phyloP scores from a whole-genome alignment of 2,113 vertebrate species.

The Carlito syrichta region DNA sequence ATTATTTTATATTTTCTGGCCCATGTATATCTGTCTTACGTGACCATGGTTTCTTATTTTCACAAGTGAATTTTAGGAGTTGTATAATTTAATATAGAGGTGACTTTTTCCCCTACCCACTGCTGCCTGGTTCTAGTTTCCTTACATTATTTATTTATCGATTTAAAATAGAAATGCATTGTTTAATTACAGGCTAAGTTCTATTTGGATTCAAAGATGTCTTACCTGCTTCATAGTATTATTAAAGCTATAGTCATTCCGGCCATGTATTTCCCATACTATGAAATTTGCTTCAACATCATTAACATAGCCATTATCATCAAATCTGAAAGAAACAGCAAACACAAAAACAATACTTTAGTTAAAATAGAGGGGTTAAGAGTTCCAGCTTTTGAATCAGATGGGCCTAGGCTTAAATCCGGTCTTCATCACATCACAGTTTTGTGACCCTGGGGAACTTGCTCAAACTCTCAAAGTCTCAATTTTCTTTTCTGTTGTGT shows the following conservation, averaged over 20 bases:
- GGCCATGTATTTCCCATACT: conserved; percentile 75
- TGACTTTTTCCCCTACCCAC: background rate
- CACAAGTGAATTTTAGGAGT: background rate
- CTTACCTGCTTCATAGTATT: conserved; percentile 65
- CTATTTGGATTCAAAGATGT: background rate
- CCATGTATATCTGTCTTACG: background rate
- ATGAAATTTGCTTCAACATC: conserved; percentile 69
- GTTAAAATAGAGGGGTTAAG: background rate
- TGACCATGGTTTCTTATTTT: background rate
- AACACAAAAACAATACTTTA: background rate
- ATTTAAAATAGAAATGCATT: background rate
- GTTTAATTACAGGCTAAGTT: background rate
- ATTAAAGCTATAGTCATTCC: conserved; percentile 66
- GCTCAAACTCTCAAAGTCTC: background rate
- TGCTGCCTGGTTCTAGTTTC: background rate
- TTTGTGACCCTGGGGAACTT: background rate
- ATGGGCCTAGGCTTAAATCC: background rate
- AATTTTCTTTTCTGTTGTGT: background rate
- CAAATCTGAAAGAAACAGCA: conserved; percentile 51
- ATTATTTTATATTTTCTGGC: background rate
- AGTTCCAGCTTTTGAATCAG: background rate
- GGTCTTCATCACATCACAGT: background rate
- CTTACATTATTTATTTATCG: background rate
- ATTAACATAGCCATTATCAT: background rate
- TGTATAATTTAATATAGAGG: background rate